phyloP scores from a whole-genome alignment of 1,140 invertebrate genomes.

The Cherax destructor region DNA sequence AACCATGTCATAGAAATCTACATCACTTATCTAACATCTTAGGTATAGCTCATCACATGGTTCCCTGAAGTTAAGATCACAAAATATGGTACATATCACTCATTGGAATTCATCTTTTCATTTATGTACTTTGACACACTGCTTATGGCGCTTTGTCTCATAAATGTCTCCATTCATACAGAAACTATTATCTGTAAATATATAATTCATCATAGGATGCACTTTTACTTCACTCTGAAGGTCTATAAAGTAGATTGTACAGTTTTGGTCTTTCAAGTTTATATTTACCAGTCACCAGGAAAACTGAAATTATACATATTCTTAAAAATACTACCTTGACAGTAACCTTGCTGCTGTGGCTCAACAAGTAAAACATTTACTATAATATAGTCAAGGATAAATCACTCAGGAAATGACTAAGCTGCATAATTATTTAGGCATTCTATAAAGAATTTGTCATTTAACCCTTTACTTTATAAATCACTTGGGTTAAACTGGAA shows the following conservation, averaged over 20 bases:
- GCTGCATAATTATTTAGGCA: constrained; percentile 36
- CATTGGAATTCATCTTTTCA: constrained; percentile 58
- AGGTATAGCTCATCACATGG: constrained; percentile 69
- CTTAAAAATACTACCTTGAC: constrained; percentile 51
- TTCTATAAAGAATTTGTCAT: constrained; percentile 17
- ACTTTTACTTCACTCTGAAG: constrained; percentile 63
- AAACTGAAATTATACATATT: constrained; percentile 29
- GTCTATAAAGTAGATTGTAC: constrained; percentile 56
- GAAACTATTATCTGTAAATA: constrained; percentile 46
- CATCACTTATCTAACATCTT: constrained; percentile 66
- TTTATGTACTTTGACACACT: constrained; percentile 62
- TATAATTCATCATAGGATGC: constrained; percentile 52
- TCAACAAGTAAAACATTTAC: constrained; percentile 10
- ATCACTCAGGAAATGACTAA: constrained; percentile 20
- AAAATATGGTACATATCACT: constrained; percentile 67
- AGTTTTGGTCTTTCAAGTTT: constrained; percentile 49
- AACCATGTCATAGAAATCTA: constrained; percentile 65
- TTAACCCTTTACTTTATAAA: constrained; percentile 11
- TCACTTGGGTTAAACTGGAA: neutral
- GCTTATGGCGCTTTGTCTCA: constrained; percentile 52
- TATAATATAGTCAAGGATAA: neutral
- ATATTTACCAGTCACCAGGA: constrained; percentile 47
- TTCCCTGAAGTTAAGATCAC: constrained; percentile 70
- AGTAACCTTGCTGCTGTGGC: constrained; percentile 29
- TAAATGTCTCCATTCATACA: constrained; percentile 28